Percentiles rank a stretch among this genome's conserved stretches.
These are phyloP conservation scores for Huso huso DNA, from an alignment of 2,797 vertebrate species.

Conservation along the genomic window DNA sequence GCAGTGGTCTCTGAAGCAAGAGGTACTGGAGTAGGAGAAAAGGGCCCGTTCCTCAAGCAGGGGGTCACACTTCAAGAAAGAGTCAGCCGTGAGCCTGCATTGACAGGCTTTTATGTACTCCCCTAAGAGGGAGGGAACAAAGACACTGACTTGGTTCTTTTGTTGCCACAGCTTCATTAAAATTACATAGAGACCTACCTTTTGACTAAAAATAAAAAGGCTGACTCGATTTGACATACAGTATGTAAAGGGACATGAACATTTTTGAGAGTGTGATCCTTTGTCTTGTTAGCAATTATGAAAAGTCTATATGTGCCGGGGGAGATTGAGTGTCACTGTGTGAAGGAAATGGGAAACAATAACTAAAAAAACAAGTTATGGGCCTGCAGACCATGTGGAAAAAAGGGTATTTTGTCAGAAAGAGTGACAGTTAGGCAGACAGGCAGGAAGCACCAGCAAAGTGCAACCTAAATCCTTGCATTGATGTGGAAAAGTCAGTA, in stretches of 20 bases:
- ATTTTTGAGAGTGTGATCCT: conserved; percentile 18
- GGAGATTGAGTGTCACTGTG: too few species aligned
- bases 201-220: too few species aligned
- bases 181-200: conserved; percentile 24
- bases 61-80: conserved; percentile 12
- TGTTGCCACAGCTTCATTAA: conserved; percentile 24
- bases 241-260: conserved; percentile 20
- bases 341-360: conserved; percentile 5
- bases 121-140: conserved; percentile 27
- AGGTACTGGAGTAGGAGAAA: neutral
- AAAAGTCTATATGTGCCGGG: conserved; percentile 30
- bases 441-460: conserved; percentile 29
- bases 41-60: neutral
- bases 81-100: conserved; percentile 31
- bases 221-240: too few species aligned
- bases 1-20: neutral
- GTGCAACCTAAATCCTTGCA: conserved; percentile 61
- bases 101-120: conserved; percentile 33
- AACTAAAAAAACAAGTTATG: neutral
- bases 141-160: conserved; percentile 20
- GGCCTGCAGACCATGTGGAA: neutral
- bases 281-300: conserved; percentile 43
- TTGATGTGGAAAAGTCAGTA: conserved; percentile 57
- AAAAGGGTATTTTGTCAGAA: conserved; percentile 39
- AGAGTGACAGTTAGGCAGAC: conserved; percentile 39